Base-by-base conservation (phyloP, 2,888 invertebrate genomes). In the Clunio marinus region DNA sequence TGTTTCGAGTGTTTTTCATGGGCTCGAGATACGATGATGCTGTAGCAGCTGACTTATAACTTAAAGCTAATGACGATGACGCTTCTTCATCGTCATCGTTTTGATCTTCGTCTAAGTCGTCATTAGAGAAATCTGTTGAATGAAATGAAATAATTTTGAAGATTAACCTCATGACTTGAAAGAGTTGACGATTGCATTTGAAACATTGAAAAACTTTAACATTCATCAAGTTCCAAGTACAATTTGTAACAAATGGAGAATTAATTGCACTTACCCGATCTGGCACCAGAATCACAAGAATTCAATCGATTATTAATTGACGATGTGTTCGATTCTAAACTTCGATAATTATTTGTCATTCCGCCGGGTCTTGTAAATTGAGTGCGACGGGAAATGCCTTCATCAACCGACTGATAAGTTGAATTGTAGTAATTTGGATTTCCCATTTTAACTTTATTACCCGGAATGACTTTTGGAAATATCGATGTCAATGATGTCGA, bases 241-340 rank as follows among this genome's bases (percentile, higher is more conserved):
- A 69, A 70, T 70, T 35, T 35, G 69, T 51, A 27, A 20, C 69
- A n/a, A 10, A 41, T 13, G 2, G 15, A 55, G 20, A 2, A 37
- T 46, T n/a, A n/a, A n/a, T n/a, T n/a, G n/a, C n/a, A n/a, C 20
- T 74, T 70, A 79, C 79, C 79, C 72, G 79, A 79, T 73, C 79
- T 74, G 13, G 79, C 79, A 41, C 79, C 79, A 69, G 79, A 79
- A 72, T 72, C 83, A 78, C 83, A 83, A 74, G 72, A 82, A 76
- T 74, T 80, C 71, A 77, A 75, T 66, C 75, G 79, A 74, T 74
- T 79, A 75, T 72, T 82, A 28, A 28, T 27, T 46, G 46, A 28
- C 24, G 25, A 8, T 80, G 27, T 28, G 17, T 45, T 55, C 71
- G 84, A 83, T 71, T 86, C 86, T 70, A 86, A 80, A 73, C 86